These are phyloP conservation scores for Sacculina carcini DNA, from an alignment of 2,888 invertebrate species.

Conservation along the genomic window DNA sequence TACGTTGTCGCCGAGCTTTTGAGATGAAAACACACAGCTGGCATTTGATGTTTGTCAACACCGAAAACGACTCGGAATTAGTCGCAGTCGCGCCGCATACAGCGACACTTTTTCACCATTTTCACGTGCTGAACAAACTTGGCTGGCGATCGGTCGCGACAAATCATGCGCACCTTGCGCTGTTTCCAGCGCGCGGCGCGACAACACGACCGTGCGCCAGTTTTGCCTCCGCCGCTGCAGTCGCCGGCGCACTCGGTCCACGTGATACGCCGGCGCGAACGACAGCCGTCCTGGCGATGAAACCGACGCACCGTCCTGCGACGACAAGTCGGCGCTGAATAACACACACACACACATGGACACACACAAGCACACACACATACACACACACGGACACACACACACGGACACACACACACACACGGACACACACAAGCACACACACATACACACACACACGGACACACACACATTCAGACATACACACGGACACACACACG, in stretches of 20 bases:
- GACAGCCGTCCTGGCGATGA: constrained; percentile 69
- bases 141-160: constrained; percentile 69
- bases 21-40: too few relatives aligned
- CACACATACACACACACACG: too few relatives aligned
- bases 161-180: constrained; percentile 77
- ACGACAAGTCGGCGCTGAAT: constrained; percentile 48
- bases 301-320: constrained; percentile 74
- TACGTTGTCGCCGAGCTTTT: too few relatives aligned
- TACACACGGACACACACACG: too few relatives aligned
- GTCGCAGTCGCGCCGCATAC: constrained; percentile 11
- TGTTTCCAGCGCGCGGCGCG: constrained; percentile 72
- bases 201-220: too few relatives aligned
- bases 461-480: too few relatives aligned
- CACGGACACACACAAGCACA: too few relatives aligned
- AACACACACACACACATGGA: too few relatives aligned
- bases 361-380: too few relatives aligned
- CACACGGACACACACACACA: too few relatives aligned
- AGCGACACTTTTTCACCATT: constrained; percentile 66
- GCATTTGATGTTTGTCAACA: too few relatives aligned
- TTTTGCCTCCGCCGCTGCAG: constrained; percentile 49
- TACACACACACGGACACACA: too few relatives aligned
- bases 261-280: constrained; percentile 66
- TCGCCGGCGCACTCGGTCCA: constrained; percentile 58
- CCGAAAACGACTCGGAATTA: constrained; percentile 8
- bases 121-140: constrained; percentile 87